These are phyloP conservation scores for Phylloscopus collybita DNA, from an alignment of 2,797 vertebrate genomes.

Conservation along the genomic window DNA sequence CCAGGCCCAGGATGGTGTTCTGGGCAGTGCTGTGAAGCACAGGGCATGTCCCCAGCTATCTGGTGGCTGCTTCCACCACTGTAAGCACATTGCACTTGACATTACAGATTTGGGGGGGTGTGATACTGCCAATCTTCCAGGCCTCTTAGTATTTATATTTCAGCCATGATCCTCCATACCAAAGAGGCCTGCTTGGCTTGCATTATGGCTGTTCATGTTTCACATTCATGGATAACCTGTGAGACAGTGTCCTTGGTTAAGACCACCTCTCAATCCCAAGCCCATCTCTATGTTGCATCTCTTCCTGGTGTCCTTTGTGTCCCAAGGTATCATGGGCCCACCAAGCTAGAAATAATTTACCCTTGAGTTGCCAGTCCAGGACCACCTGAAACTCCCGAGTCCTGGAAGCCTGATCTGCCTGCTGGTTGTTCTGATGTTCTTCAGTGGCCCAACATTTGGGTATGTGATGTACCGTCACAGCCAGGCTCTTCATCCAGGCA, in stretches of 20 bases:
- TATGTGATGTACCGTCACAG: accelerated
- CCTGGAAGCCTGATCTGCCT: not conserved
- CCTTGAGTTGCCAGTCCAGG: not conserved
- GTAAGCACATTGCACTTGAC: not conserved
- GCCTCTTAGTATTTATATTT: not conserved
- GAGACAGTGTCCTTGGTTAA: not conserved
- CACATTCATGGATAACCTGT: not conserved
- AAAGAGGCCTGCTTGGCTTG: not conserved
- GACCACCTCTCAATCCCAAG: not conserved
- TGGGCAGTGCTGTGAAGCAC: not conserved
- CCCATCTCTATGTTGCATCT: not conserved
- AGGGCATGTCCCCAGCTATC: too few relatives aligned
- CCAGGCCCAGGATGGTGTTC: not conserved
- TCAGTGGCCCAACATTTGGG: accelerated
- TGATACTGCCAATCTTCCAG: not conserved
- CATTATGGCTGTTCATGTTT: not conserved
- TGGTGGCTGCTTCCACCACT: not conserved
- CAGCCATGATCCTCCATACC: not conserved
- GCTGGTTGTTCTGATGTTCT: not conserved
- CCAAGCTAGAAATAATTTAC: not conserved
- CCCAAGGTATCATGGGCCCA: not conserved
- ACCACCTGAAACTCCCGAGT: not conserved
- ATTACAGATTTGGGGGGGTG: not conserved
- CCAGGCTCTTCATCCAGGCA: not conserved
- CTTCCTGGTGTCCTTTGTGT: not conserved